Evolutionary conservation across 2,113 vertebrate species (phyloP).

Genomic region (Lichenostomus cassidix): DNA sequence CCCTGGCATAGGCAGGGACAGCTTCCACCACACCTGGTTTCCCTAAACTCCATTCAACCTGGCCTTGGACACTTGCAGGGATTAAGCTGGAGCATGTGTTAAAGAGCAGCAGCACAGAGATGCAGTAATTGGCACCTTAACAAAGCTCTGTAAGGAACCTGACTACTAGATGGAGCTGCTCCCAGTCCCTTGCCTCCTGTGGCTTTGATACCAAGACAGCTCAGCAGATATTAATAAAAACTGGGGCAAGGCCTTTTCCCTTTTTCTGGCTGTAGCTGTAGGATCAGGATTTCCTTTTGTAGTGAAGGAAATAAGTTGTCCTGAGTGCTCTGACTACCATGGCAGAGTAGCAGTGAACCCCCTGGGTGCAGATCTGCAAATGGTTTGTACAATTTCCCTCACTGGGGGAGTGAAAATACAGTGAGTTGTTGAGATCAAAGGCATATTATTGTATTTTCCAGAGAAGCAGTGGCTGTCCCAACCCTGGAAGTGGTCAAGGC

Average conservation of each 20-base stretch:
- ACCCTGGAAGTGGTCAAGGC: neutral
- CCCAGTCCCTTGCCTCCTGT: neutral
- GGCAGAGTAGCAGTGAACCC: neutral
- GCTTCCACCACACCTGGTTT: neutral
- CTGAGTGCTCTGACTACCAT: neutral
- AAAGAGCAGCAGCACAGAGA: neutral
- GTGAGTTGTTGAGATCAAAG: neutral
- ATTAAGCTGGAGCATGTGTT: neutral
- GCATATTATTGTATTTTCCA: neutral
- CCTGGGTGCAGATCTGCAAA: neutral
- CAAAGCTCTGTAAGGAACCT: neutral
- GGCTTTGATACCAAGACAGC: neutral
- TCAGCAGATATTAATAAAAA: neutral
- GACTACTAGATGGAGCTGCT: neutral
- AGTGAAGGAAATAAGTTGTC: neutral
- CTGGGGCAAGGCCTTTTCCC: neutral
- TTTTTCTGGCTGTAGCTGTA: neutral
- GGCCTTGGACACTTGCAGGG: neutral
- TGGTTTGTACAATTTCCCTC: neutral
- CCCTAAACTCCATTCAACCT: fast-evolving
- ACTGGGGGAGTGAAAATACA: neutral
- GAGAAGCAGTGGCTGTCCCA: neutral
- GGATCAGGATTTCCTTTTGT: neutral
- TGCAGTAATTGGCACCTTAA: neutral
- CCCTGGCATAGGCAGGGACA: neutral